Evolutionary conservation across 2,113 vertebrate genomes (phyloP), one percentile per base, ranked within the genome.

Genomic region (Prietella phreatophila): DNA sequence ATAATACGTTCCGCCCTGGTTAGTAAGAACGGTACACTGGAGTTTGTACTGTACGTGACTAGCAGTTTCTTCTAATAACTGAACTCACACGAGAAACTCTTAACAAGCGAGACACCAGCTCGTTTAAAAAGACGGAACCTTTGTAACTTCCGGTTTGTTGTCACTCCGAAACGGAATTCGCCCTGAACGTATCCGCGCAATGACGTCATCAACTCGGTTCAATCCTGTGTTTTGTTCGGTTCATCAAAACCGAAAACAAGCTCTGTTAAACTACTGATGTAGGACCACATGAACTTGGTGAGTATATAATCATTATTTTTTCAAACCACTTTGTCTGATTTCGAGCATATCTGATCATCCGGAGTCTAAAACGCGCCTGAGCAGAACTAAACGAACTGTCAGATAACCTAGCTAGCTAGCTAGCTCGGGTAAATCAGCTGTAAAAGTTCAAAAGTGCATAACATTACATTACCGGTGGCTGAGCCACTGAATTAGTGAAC

Each of bases 131-230:
- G 4, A 22, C 7, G 5, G 4, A 19, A 61, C 33, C 56, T 61
- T 82, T 82, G 56, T 25, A 58, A 39, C 56, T 42, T 82, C 80
- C 80, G 56, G 80, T 82, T 61, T 39, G 58, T 22, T 82, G 80
- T 82, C 56, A 27, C 33, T 39, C 36, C 22, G 33, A 56, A 55
- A 53, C 76, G 76, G 85, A 86, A 65, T 55, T 67, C 42, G 55
- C 19, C 69, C 53, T 3, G 9, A 36, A 3, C 22, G 5, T n/a
- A 33, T 4, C 36, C 39, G 3, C 39, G 2, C 36, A 25, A 30
- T 79, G 55, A 63, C 73, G n/a, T 63, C 36, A 69, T 50, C 50
- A 15, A 55, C 47, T 3, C 5, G 39, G 20, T 50, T 79, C 19
- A 17, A 30, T 25, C 0, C 2, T 50, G 14, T 25, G 15, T 73